phyloP scores from a whole-genome alignment of 2,888 invertebrate species.

The Drosophila ustulata region DNA sequence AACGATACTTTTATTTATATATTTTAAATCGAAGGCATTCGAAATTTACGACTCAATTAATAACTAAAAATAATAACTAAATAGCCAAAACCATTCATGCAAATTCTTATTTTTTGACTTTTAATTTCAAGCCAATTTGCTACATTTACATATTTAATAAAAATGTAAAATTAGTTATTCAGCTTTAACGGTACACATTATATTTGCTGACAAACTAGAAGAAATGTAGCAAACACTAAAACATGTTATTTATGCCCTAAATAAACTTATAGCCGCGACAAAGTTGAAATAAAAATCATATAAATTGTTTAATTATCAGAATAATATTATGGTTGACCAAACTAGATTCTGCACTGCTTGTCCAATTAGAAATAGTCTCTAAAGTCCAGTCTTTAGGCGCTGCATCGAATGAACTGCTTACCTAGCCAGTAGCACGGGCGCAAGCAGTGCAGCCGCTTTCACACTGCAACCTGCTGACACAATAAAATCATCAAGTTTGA shows the following conservation, averaged over 20 bases:
- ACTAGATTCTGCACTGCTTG: neutral
- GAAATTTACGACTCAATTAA: neutral
- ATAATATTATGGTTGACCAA: neutral
- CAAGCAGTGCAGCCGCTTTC: constrained; percentile 9
- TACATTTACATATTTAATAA: neutral
- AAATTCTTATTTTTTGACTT: neutral
- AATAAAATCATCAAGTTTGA: constrained; percentile 20
- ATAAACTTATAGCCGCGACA: no score
- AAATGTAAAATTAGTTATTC: no score
- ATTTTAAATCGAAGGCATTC: no score
- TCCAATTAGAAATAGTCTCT: neutral
- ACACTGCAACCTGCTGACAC: constrained; percentile 11
- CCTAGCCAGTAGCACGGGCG: no score
- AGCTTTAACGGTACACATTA: no score
- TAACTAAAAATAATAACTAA: neutral
- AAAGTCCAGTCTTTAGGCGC: neutral
- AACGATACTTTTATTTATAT: no score
- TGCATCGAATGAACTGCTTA: constrained; percentile 1
- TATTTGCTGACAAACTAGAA: no score
- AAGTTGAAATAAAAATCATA: no score
- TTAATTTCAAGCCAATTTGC: neutral
- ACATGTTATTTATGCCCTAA: no score
- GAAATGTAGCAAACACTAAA: no score
- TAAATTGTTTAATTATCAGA: no score
- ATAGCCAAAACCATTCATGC: neutral